Base-by-base conservation (phyloP, 2,888 invertebrate species). In the Malacosoma neustria region DNA sequence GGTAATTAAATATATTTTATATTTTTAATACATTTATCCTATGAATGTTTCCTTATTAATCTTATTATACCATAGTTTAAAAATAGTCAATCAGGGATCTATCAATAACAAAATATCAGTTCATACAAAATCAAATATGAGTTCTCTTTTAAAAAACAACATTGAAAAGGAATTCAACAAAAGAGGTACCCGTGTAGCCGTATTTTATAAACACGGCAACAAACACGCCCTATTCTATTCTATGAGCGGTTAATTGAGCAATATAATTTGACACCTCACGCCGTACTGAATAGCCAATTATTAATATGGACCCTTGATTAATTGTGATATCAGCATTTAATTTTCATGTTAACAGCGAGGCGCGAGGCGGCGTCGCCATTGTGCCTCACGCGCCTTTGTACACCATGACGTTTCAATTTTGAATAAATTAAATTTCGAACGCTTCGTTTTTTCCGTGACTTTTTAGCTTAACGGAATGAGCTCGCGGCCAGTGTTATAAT, bases 321-420 rank as follows among this genome's bases (percentile, higher is more conserved):
- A 85, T 85, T 84, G 80, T 85, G 82, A 84, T 85, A 85, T 85
- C 84, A 85, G 82, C 84, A 84, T 84, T 85, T 85, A 84, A 85
- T 84, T 84, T 85, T 80, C 84, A 72, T 82, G 84, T 84, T 85
- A 85, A 82, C 84, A 81, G 59, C 56, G 58, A 65, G 68, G 66
- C 63, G 68, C 61, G 45, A 45, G 49, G 50, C 56, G 55, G 49
- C 53, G 54, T 61, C 63, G 63, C 81, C 70, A 81, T 82, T 82
- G 84, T 82, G 58, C 51, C 55, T 66, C 63, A 63, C 65, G 61
- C 61, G 69, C 77, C 75, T 81, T 82, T 81, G 82, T 82, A 58
- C 57, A 68, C 70, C 76, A 73, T 85, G 84, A 85, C 84, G 84
- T 85, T 84, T 84, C 84, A 85, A 85, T 85, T 84, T 82, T 81